phyloP scores from a whole-genome alignment of 2,888 invertebrate species.

The Bibio marci region DNA sequence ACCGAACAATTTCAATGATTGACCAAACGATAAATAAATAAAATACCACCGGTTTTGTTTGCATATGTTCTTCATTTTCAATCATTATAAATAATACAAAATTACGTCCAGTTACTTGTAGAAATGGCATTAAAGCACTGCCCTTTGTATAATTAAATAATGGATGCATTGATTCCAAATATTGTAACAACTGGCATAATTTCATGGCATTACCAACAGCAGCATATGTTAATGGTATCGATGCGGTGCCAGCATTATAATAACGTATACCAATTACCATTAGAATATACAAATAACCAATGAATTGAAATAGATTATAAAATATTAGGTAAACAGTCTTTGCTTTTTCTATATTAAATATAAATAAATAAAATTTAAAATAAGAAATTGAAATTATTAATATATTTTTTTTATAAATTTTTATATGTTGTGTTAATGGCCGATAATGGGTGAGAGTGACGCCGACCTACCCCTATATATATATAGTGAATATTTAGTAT shows the following conservation, averaged over 20 bases:
- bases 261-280: constrained; percentile 57
- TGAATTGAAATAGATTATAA: constrained; percentile 80
- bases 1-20: constrained; percentile 68
- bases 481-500: too few relatives aligned
- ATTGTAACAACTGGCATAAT: constrained; percentile 66
- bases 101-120: constrained; percentile 66
- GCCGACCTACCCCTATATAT: too few relatives aligned
- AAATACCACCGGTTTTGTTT: constrained; percentile 71
- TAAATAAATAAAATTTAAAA: constrained; percentile 10
- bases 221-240: constrained; percentile 50
- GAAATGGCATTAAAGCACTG: constrained; percentile 46
- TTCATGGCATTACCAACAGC: constrained; percentile 61
- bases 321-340: constrained; percentile 71
- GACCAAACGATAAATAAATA: constrained; percentile 78
- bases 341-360: constrained; percentile 56
- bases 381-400: too few relatives aligned
- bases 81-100: constrained; percentile 69
- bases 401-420: too few relatives aligned
- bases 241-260: constrained; percentile 52
- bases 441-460: too few relatives aligned
- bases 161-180: constrained; percentile 79
- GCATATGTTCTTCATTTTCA: constrained; percentile 70
- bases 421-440: too few relatives aligned
- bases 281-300: constrained; percentile 65
- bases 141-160: constrained; percentile 77